A percentile compares a stretch with the other conserved stretches of the same genome.
These are phyloP conservation scores for Pangasianodon hypophthalmus DNA, from an alignment of 2,113 vertebrate species.

Conservation along the genomic window DNA sequence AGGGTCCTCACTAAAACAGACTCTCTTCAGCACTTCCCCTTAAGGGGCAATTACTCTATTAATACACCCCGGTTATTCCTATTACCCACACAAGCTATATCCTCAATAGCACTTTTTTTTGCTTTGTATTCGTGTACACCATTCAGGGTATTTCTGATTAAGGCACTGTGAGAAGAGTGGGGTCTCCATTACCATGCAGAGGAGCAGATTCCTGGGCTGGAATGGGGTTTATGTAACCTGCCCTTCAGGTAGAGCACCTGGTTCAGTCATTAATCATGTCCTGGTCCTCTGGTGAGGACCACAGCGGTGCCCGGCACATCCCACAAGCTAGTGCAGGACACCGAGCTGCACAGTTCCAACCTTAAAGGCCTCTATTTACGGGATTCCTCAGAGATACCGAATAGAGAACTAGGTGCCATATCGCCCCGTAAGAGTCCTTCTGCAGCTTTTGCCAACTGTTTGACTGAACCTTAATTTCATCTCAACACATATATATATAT, in stretches of 20 bases:
- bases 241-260: slow-evolving; percentile 59
- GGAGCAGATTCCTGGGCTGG: slow-evolving; percentile 41
- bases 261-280: slow-evolving; percentile 59
- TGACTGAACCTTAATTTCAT: slow-evolving; percentile 12
- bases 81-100: slow-evolving; percentile 28
- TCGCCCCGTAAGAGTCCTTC: slow-evolving; percentile 11
- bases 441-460: slow-evolving; percentile 33
- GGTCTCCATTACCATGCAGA: slow-evolving; percentile 47
- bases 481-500: no score
- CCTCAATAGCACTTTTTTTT: slow-evolving; percentile 1
- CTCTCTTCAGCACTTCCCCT: slow-evolving; percentile 11
- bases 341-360: slow-evolving; percentile 41
- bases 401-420: slow-evolving; percentile 35
- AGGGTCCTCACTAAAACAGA: slow-evolving; percentile 15
- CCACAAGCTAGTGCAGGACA: slow-evolving; percentile 37
- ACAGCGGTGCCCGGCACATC: slow-evolving; percentile 38
- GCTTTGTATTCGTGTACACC: slow-evolving; percentile 18
- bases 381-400: slow-evolving; percentile 49
- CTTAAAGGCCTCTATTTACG: slow-evolving; percentile 51
- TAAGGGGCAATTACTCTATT: slow-evolving; percentile 48
- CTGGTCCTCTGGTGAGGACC: slow-evolving; percentile 50
- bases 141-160: slow-evolving; percentile 48
- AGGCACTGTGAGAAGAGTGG: slow-evolving; percentile 32
- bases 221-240: slow-evolving; percentile 59
- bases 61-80: slow-evolving; percentile 42